Base-by-base conservation (phyloP, 2,113 vertebrate genomes). In the Sphaerodactylus townsendi region DNA sequence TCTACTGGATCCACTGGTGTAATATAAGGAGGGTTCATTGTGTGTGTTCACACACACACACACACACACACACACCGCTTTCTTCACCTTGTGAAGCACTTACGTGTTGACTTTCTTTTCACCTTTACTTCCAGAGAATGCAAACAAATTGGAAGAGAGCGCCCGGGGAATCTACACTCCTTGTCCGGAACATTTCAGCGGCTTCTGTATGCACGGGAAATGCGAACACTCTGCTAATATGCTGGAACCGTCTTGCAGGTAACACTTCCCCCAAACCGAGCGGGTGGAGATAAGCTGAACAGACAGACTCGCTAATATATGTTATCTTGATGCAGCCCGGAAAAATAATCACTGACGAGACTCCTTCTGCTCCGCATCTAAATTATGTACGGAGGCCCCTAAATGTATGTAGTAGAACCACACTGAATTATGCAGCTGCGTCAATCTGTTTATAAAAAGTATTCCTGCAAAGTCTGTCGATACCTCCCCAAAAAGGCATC, bases 181-280 rank as follows among this genome's bases (percentile, higher is more conserved):
- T 77, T 99, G 99, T 96, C 98, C 99, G 80, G 98, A 99, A 83
- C 96, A 97, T 88, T 99, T 97, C 95, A 98, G 98, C 41, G 98
- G 98, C 93, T 99, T 98, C 96, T 99, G 99, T 89, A 95, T 98
- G 94, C 98, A 99, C 1, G 99, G 99, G 89, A 99, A 98, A 92
- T 99, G 99, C 79, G 98, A 99, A 92, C 98, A 98, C 91, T 97
- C 98, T 84, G 95, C 96, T 79, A 96, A 96, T 81, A 96, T 97
- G 95, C 96, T 97, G 92, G 97, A 97, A 92, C 99, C 98, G 0
- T 99, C 98, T 77, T 99, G 98, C 98, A 99, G 98, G 98, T 99
- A 97, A 95, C 41, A 21, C 62, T 88, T 88, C 72, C 11, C n/a
- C 70, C 46, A 72, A 77, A 1, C 41, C 69, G 39, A 79, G 73